Conservation (phyloP, 1,140 invertebrate species). For the Nasonia vitripennis region DNA sequence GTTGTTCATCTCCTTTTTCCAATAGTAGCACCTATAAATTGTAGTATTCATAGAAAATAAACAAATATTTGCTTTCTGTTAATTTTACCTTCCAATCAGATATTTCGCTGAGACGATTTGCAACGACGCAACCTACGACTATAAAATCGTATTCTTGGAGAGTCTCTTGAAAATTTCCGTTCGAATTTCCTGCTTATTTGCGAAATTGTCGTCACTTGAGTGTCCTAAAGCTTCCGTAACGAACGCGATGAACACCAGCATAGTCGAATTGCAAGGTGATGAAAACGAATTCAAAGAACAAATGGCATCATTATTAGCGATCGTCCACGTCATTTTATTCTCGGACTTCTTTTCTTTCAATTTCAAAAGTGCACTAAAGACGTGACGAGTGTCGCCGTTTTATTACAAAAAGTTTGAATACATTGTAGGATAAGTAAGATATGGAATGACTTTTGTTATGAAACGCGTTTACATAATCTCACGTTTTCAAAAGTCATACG, state of each 20-base stretch:
- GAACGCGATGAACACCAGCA: neutral
- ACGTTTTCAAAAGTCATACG: too few species aligned
- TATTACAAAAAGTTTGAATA: too few species aligned
- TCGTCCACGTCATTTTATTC: too few species aligned
- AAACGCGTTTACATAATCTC: too few species aligned
- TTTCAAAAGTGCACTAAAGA: too few species aligned
- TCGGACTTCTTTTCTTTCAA: too few species aligned
- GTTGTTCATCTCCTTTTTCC: conserved; percentile 9
- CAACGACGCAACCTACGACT: neutral
- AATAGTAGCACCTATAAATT: neutral
- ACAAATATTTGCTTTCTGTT: too few species aligned
- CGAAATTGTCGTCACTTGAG: neutral
- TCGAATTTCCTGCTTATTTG: too few species aligned
- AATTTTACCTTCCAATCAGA: neutral
- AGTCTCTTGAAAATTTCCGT: too few species aligned
- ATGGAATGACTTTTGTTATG: too few species aligned
- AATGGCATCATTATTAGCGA: neutral
- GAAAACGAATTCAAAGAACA: neutral
- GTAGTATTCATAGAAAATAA: neutral
- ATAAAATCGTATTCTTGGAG: neutral
- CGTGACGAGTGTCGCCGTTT: too few species aligned
- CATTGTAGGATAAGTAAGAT: too few species aligned
- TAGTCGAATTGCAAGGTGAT: neutral
- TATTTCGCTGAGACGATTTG: neutral
- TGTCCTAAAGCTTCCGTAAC: neutral